A percentile compares a stretch with the other conserved stretches of the same genome.
Evolutionary conservation across 64 coral and sea anemone species (phyloP).

Genomic region (Dendronephthya gigantea): DNA sequence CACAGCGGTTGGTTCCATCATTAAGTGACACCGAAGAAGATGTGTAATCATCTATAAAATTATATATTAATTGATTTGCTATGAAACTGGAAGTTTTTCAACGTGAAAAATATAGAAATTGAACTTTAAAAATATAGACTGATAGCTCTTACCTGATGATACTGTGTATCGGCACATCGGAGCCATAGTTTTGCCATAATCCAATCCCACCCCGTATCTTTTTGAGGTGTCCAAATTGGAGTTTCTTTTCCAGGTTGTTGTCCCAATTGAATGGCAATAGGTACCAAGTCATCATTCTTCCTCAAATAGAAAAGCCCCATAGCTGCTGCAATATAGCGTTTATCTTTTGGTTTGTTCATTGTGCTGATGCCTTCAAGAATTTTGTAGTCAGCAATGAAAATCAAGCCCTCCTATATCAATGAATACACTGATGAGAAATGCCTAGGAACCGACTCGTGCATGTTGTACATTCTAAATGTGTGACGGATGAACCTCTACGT

Average conservation of each 20-base stretch:
- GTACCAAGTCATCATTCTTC: slow-evolving; percentile 27
- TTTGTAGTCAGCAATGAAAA: slow-evolving; percentile 40
- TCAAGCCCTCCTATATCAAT: slow-evolving; percentile 8
- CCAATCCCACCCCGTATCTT: slow-evolving; percentile 36
- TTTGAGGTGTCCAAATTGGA: slow-evolving; percentile 33
- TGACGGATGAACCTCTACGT: no score
- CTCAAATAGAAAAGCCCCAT: slow-evolving; percentile 35
- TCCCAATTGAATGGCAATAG: slow-evolving; percentile 35
- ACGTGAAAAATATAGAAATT: not conserved
- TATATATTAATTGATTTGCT: not conserved
- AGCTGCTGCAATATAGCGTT: slow-evolving; percentile 22
- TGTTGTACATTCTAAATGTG: no score
- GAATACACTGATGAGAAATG: no score
- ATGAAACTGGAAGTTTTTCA: not conserved
- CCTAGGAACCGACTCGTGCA: no score
- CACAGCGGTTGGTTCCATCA: slow-evolving; percentile 14
- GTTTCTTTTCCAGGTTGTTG: slow-evolving; percentile 29
- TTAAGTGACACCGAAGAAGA: slow-evolving; percentile 7
- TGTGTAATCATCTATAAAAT: slow-evolving; percentile 1
- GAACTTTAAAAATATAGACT: not conserved
- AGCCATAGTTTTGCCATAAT: slow-evolving; percentile 51
- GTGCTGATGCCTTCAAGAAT: slow-evolving; percentile 25
- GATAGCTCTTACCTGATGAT: slow-evolving; percentile 36
- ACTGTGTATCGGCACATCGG: slow-evolving; percentile 22
- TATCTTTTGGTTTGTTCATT: not conserved